Percentiles rank a stretch among this genome's conserved stretches.
Conservation (phyloP, 1,140 invertebrate species). For the Ceratosolen solmsi region DNA sequence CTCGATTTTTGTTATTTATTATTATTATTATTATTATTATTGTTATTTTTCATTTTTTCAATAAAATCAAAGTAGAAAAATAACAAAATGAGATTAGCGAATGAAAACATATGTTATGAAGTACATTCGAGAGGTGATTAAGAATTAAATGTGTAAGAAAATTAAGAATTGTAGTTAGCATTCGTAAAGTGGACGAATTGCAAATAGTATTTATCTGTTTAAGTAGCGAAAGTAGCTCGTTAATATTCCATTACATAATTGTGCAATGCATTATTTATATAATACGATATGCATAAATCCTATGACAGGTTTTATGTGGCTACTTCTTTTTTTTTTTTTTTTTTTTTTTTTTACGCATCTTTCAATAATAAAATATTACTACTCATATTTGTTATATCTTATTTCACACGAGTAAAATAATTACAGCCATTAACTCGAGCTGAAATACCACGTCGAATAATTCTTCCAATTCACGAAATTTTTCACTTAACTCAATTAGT, state of each 20-base stretch:
- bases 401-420: not conserved
- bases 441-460: not conserved
- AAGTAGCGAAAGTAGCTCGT: constrained; percentile 13
- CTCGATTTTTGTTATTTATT: too few species aligned
- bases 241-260: constrained; percentile 9
- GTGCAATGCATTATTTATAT: constrained; percentile 19
- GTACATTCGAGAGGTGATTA: too few species aligned
- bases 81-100: not conserved
- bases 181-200: not conserved
- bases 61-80: too few species aligned
- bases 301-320: not conserved
- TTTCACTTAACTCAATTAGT: too few species aligned
- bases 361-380: not conserved
- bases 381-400: not conserved
- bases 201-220: not conserved
- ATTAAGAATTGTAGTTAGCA: not conserved
- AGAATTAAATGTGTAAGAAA: too few species aligned
- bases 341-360: constrained; percentile 3
- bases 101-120: not conserved
- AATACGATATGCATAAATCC: not conserved
- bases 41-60: too few species aligned
- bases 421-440: not conserved
- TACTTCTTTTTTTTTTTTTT: too few species aligned
- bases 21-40: too few species aligned
- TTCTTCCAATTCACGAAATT: not conserved